Percentiles rank a stretch among this genome's conserved stretches.
Evolutionary conservation across 2,888 invertebrate genomes (phyloP).

Genomic region (Colostygia pectinataria): DNA sequence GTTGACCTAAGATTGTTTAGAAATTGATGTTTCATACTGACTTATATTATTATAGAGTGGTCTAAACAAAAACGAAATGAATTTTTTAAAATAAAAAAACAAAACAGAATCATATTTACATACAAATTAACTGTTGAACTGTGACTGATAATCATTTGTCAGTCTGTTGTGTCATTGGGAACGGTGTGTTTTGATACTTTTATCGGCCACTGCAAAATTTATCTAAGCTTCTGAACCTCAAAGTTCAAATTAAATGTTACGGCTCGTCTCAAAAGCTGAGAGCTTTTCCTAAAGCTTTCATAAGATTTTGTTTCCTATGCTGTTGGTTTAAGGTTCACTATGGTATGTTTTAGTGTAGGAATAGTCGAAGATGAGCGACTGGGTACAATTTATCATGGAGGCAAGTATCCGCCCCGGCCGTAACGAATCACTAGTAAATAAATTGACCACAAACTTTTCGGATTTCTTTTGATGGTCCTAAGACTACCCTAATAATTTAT

Average conservation of each 20-base stretch:
- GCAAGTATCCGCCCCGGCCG: conserved; percentile 79
- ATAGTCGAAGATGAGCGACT: conserved; percentile 66
- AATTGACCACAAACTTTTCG: conserved; percentile 78
- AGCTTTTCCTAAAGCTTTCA: conserved; percentile 16
- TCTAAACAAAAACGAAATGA: conserved; percentile 38
- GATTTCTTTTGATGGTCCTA: conserved; percentile 67
- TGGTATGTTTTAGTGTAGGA: conserved; percentile 30
- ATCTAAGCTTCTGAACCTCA: conserved; percentile 40
- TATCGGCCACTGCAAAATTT: conserved; percentile 42
- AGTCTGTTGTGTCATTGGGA: conserved; percentile 72
- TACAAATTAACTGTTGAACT: conserved; percentile 77
- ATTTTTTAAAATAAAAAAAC: conserved; percentile 44
- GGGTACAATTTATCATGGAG: conserved; percentile 75
- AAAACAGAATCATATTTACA: conserved; percentile 63
- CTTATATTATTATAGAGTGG: too few relatives aligned
- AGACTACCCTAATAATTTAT: conserved; percentile 60
- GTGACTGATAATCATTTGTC: conserved; percentile 76
- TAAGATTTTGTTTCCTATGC: conserved; percentile 40
- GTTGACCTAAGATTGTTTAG: too few relatives aligned
- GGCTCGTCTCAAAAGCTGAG: conserved; percentile 12
- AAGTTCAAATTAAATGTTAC: conserved; percentile 51
- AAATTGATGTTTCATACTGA: too few relatives aligned
- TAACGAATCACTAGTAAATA: conserved; percentile 80
- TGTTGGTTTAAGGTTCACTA: conserved; percentile 41
- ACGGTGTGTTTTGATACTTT: conserved; percentile 48